Percentiles rank a stretch among this genome's conserved stretches.
These are phyloP conservation scores for Andricus quercusramuli DNA, from an alignment of 2,888 invertebrate genomes.

Conservation along the genomic window DNA sequence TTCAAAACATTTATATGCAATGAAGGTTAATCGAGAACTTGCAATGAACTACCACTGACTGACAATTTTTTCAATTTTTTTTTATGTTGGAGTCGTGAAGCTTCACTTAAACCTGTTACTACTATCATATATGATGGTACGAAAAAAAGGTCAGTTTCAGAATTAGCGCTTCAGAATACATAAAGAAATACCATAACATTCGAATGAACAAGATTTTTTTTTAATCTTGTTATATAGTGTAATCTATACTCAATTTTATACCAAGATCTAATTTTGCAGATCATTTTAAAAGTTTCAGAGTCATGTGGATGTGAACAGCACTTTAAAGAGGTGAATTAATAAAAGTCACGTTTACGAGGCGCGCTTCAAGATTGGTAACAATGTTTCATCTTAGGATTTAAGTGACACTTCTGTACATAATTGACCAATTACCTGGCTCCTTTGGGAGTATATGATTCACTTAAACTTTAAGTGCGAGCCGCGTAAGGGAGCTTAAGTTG, in stretches of 20 bases:
- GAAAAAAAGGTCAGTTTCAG: too few species aligned
- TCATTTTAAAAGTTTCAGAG: background rate
- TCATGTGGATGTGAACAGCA: background rate
- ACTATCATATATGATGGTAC: too few species aligned
- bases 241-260: background rate
- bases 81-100: too few species aligned
- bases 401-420: conserved; percentile 6
- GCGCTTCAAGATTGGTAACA: background rate
- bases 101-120: too few species aligned
- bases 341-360: background rate
- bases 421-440: background rate
- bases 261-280: background rate
- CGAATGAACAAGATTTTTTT: too few species aligned
- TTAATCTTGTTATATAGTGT: too few species aligned
- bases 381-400: conserved; percentile 7
- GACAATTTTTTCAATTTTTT: too few species aligned
- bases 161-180: too few species aligned
- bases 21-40: too few species aligned
- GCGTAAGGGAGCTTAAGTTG: background rate
- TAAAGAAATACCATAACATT: too few species aligned
- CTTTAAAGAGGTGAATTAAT: background rate
- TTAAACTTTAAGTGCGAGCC: background rate
- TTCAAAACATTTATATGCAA: too few species aligned
- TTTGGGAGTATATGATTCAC: background rate
- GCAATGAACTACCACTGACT: too few species aligned